Base-by-base conservation (phyloP, 2,888 invertebrate genomes). In the Diloba caeruleocephala region DNA sequence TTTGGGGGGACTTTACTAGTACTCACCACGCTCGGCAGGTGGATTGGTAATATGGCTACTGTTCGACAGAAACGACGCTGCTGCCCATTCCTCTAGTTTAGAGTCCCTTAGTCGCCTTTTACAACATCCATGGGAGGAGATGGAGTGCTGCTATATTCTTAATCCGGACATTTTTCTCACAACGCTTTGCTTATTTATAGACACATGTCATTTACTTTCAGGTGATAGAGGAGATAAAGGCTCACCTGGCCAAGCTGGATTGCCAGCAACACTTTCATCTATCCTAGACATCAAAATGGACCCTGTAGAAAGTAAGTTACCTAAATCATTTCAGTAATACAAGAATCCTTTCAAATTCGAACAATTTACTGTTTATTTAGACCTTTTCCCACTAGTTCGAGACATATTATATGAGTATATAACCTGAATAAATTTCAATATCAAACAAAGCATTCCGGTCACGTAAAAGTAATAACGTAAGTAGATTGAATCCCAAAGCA, bases 181-280 rank as follows among this genome's bases (percentile, higher is more conserved):
- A 17, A 17, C 5, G 4, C 10, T 26, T 8, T n/a, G 15, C 15
- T 10, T 34, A 26, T 28, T 28, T 8, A 8, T 8, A 17, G 2
- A 38, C 1, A 17, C 1, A 0, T 1, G 2, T 1, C 26, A 19
- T n/a, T 19, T 1, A 12, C 63, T 71, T 17, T 2, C 23, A 74
- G 97, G 97, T 61, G 94, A 94, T 0, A 86, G 84, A 26, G 98
- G 98, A 19, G 82, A 89, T 8, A 94, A 94, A 75, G 98, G 97
- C 39, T 94, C 95, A 46, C 95, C 94, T 53, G 98, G 98, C n/a
- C 87, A 95, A 34, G 94, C 95, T 14, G 98, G 98, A 3, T 94
- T 95, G 43, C 95, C 96, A 31, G 98, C 98, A 7, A 95, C 95
- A 38, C 50, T 91, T 21, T 74, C 80, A 1, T 85, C 88, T 19